Base-by-base conservation (phyloP, 2,888 invertebrate genomes). In the Monopis laevigella region DNA sequence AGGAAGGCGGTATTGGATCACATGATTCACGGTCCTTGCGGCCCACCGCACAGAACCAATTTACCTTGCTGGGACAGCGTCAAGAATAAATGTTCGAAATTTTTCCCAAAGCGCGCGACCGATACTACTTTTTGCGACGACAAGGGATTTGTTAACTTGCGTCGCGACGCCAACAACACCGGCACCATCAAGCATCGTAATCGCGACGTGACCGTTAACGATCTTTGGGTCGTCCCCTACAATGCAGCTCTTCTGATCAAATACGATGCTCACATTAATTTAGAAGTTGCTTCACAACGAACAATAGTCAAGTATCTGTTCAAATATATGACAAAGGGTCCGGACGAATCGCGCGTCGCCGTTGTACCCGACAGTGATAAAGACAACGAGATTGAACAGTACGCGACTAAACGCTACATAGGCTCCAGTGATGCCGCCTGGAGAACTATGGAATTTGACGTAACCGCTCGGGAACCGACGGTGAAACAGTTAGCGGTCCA, bases 21-120 rank as follows among this genome's bases (percentile, higher is more conserved):
- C 14, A 51, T 54, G 52, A 42, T 51, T 3, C 53, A 53, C 38
- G 51, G 50, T 4, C 51, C 50, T 21, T 51, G 49, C 19, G 51
- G 50, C 3, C 11, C 36, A 14, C 21, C 46, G 1, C 49, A 51
- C 21, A 3, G 4, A 1, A 21, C 26, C 7, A 41, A 42, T 2
- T 40, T 51, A 7, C 48, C 48, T 1, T 52, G 50, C 21, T 50
- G 52, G 50, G 32, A 43, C 28, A 39, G 48, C 7, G 34, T 30
- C 11, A 27, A 21, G 8, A 49, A 48, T 17, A 40, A 14, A 2
- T 39, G 39, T 12, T 29, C 3, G 48, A 51, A 47, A 38, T 18
- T 13, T 48, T 43, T 36, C 48, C 51, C 7, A 30, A 39, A 30
- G 3, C 24, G 5, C 35, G 45, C 2, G 10, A 27, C 16, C 2